phyloP scores from a whole-genome alignment of 2,797 vertebrate species.

The Poecile montanus region DNA sequence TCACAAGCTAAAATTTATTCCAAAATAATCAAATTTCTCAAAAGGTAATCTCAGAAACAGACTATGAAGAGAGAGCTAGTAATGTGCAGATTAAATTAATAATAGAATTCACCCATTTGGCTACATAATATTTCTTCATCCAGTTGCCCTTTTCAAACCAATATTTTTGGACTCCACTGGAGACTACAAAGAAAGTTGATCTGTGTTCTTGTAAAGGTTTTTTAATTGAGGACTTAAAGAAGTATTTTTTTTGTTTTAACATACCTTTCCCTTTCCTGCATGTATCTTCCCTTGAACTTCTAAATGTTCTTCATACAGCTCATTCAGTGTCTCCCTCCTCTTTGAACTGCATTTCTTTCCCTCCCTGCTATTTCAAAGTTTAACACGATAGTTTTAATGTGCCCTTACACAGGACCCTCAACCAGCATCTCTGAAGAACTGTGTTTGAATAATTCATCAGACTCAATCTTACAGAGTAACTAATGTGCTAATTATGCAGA shows the following conservation, averaged over 20 bases:
- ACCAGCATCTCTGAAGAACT: conserved; percentile 57
- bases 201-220: background rate
- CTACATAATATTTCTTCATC: background rate
- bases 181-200: background rate
- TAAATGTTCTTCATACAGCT: background rate
- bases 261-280: background rate
- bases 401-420: conserved; percentile 35
- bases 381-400: conserved; percentile 37
- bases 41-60: background rate
- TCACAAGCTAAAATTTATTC: background rate
- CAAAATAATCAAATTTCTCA: background rate
- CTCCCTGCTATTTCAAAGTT: conserved; percentile 46
- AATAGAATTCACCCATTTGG: background rate
- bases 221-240: background rate
- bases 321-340: background rate
- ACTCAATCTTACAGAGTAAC: conserved; percentile 76
- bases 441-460: conserved; percentile 78
- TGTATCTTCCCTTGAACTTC: background rate
- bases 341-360: conserved; percentile 2
- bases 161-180: background rate
- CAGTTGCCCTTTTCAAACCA: background rate
- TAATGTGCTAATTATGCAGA: conserved; percentile 80
- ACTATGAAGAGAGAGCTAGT: background rate
- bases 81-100: background rate
- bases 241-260: background rate